phyloP scores from a whole-genome alignment of 2,797 vertebrate genomes.

The Pitangus sulphuratus region DNA sequence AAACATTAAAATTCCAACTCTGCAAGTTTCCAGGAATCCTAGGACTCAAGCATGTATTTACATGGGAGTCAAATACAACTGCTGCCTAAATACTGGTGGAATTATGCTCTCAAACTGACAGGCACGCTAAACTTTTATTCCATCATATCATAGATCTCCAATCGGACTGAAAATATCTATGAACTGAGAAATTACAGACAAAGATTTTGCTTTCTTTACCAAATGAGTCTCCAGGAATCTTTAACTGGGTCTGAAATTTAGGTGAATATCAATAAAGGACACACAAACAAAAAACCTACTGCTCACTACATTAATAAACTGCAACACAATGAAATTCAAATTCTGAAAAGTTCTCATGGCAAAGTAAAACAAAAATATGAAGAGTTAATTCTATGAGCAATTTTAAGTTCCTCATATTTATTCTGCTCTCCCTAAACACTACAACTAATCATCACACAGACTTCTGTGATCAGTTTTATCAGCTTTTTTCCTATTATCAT shows the following conservation, averaged over 20 bases:
- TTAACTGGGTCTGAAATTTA: background rate
- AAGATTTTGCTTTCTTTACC: background rate
- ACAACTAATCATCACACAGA: background rate
- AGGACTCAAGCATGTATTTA: background rate
- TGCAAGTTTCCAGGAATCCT: background rate
- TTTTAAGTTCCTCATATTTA: background rate
- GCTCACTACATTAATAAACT: background rate
- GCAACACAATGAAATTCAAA: background rate
- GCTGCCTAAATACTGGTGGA: background rate
- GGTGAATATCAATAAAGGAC: background rate
- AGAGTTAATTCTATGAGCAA: background rate
- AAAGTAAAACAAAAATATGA: conserved; percentile 13
- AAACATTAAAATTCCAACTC: background rate
- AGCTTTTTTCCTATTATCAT: background rate
- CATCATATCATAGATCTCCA: background rate
- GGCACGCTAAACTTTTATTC: background rate
- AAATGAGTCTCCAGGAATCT: background rate
- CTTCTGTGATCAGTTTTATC: background rate
- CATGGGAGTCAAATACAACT: background rate
- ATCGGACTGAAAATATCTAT: background rate
- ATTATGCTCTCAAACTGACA: background rate
- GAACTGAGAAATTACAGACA: background rate
- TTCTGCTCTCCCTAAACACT: background rate
- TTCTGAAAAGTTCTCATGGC: background rate
- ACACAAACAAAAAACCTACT: background rate